Evolutionary conservation across 2,797 vertebrate genomes (phyloP).

Genomic region (Arrhamphus sclerolepis): DNA sequence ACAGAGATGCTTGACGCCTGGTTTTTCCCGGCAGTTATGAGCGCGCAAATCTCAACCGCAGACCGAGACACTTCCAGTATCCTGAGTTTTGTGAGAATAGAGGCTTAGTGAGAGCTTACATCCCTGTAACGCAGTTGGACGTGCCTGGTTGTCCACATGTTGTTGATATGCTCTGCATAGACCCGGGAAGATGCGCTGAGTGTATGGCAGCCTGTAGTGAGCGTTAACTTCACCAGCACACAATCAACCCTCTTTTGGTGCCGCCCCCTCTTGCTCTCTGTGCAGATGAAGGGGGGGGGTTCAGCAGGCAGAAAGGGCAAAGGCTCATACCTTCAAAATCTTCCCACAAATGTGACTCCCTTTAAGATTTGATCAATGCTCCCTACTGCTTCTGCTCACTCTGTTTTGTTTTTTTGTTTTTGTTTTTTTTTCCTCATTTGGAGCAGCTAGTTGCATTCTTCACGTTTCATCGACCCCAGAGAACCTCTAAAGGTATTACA

Average conservation of each 20-base stretch:
- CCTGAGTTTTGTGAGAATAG: constrained; percentile 18
- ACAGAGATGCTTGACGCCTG: constrained; percentile 42
- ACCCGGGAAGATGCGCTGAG: constrained; percentile 39
- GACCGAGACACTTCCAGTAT: constrained; percentile 46
- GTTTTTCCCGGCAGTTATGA: constrained; percentile 47
- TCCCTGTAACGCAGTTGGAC: constrained; percentile 55
- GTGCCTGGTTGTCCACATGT: constrained; percentile 34
- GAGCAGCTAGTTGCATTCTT: constrained; percentile 35
- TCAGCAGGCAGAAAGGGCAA: constrained; percentile 16
- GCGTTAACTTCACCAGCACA: constrained; percentile 68
- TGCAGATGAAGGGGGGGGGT: constrained; percentile 27
- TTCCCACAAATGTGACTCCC: constrained; percentile 58
- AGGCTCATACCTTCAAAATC: constrained; percentile 18
- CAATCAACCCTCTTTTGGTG: constrained; percentile 13
- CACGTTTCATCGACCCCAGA: constrained; percentile 20
- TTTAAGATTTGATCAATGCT: constrained; percentile 17
- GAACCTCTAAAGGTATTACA: constrained; percentile 46
- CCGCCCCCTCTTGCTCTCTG: constrained; percentile 24
- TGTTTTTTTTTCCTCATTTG: neutral
- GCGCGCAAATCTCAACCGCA: constrained; percentile 38
- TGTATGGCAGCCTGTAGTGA: constrained; percentile 46
- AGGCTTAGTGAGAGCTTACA: constrained; percentile 42
- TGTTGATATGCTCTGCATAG: constrained; percentile 30
- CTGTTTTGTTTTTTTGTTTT: constrained; percentile 10
- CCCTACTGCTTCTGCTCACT: constrained; percentile 17